These are phyloP conservation scores for Chymomyza amoena DNA, from an alignment of 2,888 invertebrate genomes.

Conservation along the genomic window DNA sequence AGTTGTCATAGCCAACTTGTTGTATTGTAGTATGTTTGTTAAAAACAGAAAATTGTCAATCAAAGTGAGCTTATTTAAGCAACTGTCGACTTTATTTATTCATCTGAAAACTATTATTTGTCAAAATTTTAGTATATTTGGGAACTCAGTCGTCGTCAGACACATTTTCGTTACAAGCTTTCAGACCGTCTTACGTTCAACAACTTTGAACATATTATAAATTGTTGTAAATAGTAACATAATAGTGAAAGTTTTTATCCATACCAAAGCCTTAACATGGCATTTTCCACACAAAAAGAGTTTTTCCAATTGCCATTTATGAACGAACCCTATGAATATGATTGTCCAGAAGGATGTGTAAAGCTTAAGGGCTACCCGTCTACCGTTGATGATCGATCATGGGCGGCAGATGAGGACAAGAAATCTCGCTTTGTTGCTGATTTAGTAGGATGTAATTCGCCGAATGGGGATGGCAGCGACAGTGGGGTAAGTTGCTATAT, in stretches of 20 bases:
- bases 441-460: conserved; percentile 68
- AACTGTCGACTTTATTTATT: too few species aligned
- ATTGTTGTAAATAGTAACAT: conserved; percentile 13
- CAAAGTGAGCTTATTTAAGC: not conserved
- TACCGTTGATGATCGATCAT: conserved; percentile 72
- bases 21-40: too few species aligned
- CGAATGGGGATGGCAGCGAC: conserved; percentile 9
- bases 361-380: conserved; percentile 74
- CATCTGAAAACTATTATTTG: conserved; percentile 41
- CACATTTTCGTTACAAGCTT: conserved; percentile 39
- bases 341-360: conserved; percentile 62
- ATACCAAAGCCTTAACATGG: conserved; percentile 56
- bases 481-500: not conserved
- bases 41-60: not conserved
- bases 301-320: conserved; percentile 74
- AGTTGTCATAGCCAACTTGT: too few species aligned
- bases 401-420: conserved; percentile 67
- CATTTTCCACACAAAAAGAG: conserved; percentile 77
- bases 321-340: conserved; percentile 56
- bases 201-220: conserved; percentile 39
- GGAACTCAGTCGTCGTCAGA: conserved; percentile 45
- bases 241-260: not conserved
- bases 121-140: conserved; percentile 36
- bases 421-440: conserved; percentile 75
- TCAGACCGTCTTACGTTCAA: conserved; percentile 36